Evolutionary conservation across 2,113 vertebrate species (phyloP).

Genomic region (Trematocara nigrifrons): DNA sequence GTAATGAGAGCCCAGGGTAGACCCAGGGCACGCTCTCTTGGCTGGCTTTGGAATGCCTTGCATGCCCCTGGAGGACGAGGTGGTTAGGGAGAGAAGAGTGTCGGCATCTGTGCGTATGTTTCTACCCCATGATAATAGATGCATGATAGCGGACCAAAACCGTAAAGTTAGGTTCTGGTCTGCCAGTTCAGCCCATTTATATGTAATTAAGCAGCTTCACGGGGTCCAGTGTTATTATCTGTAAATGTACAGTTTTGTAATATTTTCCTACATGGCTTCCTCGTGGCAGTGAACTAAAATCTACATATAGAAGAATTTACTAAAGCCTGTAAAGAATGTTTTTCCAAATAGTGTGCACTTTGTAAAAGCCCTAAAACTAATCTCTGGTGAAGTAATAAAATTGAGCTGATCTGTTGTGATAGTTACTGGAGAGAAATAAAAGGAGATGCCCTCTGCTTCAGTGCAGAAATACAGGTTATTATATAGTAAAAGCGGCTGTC

Average conservation of each 20-base stretch:
- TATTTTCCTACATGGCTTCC: neutral
- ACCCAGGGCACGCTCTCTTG: neutral
- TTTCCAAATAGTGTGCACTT: neutral
- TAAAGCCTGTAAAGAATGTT: rapidly evolving
- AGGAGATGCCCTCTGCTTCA: neutral
- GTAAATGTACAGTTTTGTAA: neutral
- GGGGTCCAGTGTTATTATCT: rapidly evolving
- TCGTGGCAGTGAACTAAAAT: neutral
- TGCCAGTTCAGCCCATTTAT: neutral
- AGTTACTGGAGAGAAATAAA: neutral
- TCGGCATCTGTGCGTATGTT: neutral
- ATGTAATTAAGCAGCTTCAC: neutral
- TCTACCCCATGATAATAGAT: rapidly evolving
- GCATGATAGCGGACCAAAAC: rapidly evolving
- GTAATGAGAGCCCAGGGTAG: neutral
- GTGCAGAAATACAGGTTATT: neutral
- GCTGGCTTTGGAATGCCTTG: neutral
- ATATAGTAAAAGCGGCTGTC: neutral
- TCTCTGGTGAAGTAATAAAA: neutral
- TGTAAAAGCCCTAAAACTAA: neutral
- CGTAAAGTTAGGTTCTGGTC: neutral
- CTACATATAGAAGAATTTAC: neutral
- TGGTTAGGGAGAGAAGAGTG: neutral
- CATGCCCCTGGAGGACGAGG: neutral
- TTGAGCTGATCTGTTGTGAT: neutral